Percentiles rank a stretch among this genome's conserved stretches.
Evolutionary conservation across 1,140 invertebrate species (phyloP).

Genomic region (Macrotrachela quadricornifera): DNA sequence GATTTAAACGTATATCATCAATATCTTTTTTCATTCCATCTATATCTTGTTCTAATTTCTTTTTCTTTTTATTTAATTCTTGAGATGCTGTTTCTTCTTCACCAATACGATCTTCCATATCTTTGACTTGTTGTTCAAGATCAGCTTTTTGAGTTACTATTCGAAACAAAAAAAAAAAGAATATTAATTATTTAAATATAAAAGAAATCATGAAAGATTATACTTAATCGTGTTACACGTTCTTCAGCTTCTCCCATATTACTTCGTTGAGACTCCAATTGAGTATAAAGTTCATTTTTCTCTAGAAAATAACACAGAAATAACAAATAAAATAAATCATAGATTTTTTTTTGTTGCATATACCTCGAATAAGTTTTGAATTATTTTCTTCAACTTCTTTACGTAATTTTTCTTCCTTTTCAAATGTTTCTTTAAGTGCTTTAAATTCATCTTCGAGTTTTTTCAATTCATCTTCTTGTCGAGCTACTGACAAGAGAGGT

Average conservation of each 20-base stretch:
- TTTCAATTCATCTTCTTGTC: slow-evolving; percentile 93
- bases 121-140: slow-evolving; percentile 81
- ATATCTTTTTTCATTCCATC: slow-evolving; percentile 82
- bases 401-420: slow-evolving; percentile 76
- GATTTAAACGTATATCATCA: slow-evolving; percentile 70
- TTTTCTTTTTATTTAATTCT: slow-evolving; percentile 69
- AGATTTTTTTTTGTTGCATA: too few species aligned
- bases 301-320: slow-evolving; percentile 35
- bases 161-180: too few species aligned
- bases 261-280: slow-evolving; percentile 66
- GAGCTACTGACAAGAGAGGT: slow-evolving; percentile 88
- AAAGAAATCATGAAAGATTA: slow-evolving; percentile 21
- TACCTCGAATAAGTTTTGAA: slow-evolving; percentile 38
- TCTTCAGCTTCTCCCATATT: slow-evolving; percentile 61
- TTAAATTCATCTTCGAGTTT: slow-evolving; percentile 84
- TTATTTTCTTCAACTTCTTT: slow-evolving; percentile 88
- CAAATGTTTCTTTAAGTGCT: slow-evolving; percentile 74
- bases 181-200: too few species aligned
- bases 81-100: slow-evolving; percentile 84
- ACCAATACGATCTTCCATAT: slow-evolving; percentile 75
- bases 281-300: slow-evolving; percentile 65
- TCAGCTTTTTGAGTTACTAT: slow-evolving; percentile 59
- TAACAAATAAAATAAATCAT: too few species aligned
- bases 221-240: slow-evolving; percentile 65
- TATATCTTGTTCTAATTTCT: slow-evolving; percentile 81